Conservation (phyloP, 2,113 vertebrate genomes). For the Carlito syrichta region DNA sequence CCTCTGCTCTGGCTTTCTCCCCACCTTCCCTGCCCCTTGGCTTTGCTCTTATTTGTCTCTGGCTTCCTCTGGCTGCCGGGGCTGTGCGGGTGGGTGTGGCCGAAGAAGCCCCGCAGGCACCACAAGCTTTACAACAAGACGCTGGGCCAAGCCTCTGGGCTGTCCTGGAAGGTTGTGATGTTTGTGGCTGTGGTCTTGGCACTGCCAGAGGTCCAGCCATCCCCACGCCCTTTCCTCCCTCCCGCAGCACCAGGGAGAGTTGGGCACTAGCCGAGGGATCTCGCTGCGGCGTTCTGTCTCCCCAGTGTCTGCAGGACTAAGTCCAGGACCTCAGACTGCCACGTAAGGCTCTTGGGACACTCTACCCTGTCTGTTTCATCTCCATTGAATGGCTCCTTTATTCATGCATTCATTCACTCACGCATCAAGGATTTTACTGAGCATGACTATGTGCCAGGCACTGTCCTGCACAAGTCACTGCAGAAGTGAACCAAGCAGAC, state of each 20-base stretch:
- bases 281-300: no score
- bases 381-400: fast-evolving
- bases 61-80: fast-evolving
- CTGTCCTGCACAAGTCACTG: no score
- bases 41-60: neutral
- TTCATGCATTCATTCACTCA: neutral
- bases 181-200: neutral
- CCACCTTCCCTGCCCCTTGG: fast-evolving
- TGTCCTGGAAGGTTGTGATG: neutral
- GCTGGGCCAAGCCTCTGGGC: neutral
- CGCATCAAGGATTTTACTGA: neutral
- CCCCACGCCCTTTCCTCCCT: fast-evolving
- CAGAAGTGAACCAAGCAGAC: neutral
- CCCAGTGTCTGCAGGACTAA: neutral
- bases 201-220: neutral
- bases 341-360: fast-evolving
- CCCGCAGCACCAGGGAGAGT: fast-evolving
- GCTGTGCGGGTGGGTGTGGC: neutral
- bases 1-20: neutral
- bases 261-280: neutral
- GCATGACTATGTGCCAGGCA: neutral
- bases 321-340: neutral
- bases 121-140: neutral
- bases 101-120: neutral
- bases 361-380: no score